Conservation (phyloP, 2,113 vertebrate species). For the Baryphthengus martii region DNA sequence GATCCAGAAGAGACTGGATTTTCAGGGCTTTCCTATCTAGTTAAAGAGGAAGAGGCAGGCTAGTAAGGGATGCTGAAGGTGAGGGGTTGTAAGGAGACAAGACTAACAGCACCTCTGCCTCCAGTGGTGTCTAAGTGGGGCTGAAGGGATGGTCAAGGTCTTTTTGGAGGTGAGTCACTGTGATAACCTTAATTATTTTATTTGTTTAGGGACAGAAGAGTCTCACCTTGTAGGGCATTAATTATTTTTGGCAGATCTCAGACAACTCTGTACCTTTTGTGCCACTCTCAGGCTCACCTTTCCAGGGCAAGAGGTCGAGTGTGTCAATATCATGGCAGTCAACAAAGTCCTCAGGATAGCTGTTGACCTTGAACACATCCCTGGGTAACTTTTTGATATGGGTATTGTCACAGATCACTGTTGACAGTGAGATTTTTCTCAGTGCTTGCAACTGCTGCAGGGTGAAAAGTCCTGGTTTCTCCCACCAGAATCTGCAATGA, state of each 20-base stretch:
- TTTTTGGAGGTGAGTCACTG: neutral
- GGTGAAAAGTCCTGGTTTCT: conserved; percentile 81
- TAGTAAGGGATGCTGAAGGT: neutral
- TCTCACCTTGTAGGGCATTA: neutral
- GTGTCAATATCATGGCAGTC: neutral
- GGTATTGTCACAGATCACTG: conserved; percentile 87
- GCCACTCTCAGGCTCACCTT: neutral
- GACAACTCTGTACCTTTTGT: neutral
- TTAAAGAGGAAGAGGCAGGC: neutral
- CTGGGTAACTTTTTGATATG: conserved; percentile 75
- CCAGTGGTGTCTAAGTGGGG: neutral
- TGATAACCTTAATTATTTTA: neutral
- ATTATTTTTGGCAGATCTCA: neutral
- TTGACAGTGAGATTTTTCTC: conserved; percentile 71
- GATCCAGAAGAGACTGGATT: neutral
- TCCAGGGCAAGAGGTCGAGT: conserved; percentile 10
- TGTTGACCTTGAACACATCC: conserved; percentile 74
- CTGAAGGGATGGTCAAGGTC: neutral
- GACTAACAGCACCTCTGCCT: neutral
- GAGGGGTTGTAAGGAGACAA: neutral
- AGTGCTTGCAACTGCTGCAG: conserved; percentile 71
- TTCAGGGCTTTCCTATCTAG: neutral
- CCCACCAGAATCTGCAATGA: conserved; percentile 85
- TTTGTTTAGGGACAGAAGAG: neutral
- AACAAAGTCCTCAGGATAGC: neutral